A percentile compares a stretch with the other conserved stretches of the same genome.
Conservation (phyloP, 64 coral and sea anemone species). For the Porites australiensis region DNA sequence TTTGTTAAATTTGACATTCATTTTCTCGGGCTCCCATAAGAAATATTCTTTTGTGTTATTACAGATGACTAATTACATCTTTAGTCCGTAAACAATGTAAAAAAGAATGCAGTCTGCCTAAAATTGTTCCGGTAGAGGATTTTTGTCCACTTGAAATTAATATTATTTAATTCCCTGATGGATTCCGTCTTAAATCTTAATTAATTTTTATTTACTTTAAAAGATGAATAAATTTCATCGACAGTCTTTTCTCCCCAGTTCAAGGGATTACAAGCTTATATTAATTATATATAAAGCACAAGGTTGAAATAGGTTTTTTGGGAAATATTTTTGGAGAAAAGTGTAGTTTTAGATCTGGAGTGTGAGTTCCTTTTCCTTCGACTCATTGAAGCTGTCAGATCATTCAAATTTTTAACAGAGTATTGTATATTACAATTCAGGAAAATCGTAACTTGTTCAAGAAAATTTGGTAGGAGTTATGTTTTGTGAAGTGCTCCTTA, state of each 20-base stretch:
- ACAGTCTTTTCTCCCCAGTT: not conserved
- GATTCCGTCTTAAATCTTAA: not conserved
- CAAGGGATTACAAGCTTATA: not conserved
- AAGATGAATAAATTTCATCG: not conserved
- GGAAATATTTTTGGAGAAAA: not conserved
- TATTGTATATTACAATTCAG: not conserved
- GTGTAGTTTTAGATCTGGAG: not conserved
- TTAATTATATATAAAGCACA: slow-evolving; percentile 10
- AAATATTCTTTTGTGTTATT: no score
- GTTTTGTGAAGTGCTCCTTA: not conserved
- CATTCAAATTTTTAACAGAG: slow-evolving; percentile 8
- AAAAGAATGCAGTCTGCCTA: not conserved
- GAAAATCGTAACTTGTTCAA: not conserved
- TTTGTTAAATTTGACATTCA: no score
- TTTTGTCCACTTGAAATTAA: not conserved
- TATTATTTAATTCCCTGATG: not conserved
- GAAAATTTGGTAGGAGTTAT: not conserved
- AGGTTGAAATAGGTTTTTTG: not conserved
- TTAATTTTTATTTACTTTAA: not conserved
- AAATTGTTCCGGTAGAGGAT: not conserved
- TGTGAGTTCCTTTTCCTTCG: not conserved
- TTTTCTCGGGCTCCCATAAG: no score
- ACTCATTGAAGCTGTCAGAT: not conserved
- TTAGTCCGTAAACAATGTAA: not conserved
- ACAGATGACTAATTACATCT: not conserved